Percentiles rank a stretch among this genome's conserved stretches.
phyloP scores from a whole-genome alignment of 2,797 vertebrate genomes.

The Protosalanx chinensis region DNA sequence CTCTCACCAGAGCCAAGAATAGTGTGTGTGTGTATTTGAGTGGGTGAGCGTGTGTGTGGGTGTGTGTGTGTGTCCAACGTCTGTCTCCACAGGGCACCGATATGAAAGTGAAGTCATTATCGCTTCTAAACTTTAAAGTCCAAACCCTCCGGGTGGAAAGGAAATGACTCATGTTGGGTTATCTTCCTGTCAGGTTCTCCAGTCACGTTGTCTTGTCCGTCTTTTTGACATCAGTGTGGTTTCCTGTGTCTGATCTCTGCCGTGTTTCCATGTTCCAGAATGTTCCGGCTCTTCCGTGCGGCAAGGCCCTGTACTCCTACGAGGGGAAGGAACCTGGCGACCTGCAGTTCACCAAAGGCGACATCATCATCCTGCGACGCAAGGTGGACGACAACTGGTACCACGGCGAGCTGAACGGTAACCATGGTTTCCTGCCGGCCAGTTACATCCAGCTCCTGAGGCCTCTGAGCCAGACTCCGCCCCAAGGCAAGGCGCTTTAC shows the following conservation, averaged over 20 bases:
- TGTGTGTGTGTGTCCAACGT: background rate
- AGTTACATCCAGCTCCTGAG: conserved; percentile 93
- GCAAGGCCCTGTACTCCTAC: conserved; percentile 93
- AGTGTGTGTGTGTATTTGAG: background rate
- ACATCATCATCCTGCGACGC: conserved; percentile 91
- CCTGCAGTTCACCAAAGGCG: conserved; percentile 93
- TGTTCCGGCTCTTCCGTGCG: conserved; percentile 86
- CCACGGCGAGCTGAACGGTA: conserved; percentile 91
- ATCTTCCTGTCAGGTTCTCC: background rate
- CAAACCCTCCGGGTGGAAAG: background rate
- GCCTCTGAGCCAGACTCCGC: conserved; percentile 87
- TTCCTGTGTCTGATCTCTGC: conserved; percentile 12
- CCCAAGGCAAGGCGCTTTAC: conserved; percentile 96
- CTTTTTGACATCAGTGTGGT: conserved; percentile 40
- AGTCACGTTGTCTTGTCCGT: background rate
- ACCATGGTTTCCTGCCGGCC: conserved; percentile 91
- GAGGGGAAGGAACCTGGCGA: conserved; percentile 97
- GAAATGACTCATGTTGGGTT: background rate
- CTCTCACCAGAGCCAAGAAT: background rate
- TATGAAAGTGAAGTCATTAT: background rate
- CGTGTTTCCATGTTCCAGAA: conserved; percentile 71
- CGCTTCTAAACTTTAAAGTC: background rate
- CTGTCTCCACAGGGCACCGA: background rate
- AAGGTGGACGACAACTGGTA: conserved; percentile 97
- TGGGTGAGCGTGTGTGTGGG: conserved; percentile 15